Evolutionary conservation across 1,140 invertebrate species (phyloP).

Genomic region (Drosophila funebris): DNA sequence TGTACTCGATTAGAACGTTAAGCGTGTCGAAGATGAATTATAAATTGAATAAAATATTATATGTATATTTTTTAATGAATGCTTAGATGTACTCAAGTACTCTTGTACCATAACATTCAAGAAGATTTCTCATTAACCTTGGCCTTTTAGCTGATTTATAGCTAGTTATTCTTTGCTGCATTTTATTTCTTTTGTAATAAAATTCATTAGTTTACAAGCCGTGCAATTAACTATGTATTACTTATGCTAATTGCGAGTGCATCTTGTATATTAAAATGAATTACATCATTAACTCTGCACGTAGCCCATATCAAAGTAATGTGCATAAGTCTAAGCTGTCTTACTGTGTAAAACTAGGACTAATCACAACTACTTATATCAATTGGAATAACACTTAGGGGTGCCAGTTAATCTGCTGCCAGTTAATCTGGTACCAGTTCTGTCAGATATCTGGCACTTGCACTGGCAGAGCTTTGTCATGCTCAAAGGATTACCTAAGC

Average conservation of each 20-base stretch:
- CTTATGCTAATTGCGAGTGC: conserved; percentile 6
- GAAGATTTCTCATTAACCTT: not conserved
- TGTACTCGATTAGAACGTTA: too few species aligned
- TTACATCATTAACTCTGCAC: not conserved
- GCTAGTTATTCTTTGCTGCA: not conserved
- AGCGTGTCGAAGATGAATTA: too few species aligned
- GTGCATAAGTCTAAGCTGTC: too few species aligned
- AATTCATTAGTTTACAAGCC: not conserved
- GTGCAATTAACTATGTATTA: not conserved
- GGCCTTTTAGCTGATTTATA: conserved; percentile 26
- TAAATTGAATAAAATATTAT: too few species aligned
- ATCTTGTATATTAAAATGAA: not conserved
- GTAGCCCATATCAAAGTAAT: too few species aligned
- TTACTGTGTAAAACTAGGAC: too few species aligned
- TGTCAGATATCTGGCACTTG: conserved; percentile 24
- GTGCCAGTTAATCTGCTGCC: not conserved
- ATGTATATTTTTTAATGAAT: too few species aligned
- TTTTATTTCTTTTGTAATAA: conserved; percentile 13
- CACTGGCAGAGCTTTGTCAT: conserved; percentile 5
- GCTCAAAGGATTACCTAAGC: conserved; percentile 48
- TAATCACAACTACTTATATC: too few species aligned
- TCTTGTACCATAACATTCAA: not conserved
- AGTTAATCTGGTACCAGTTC: not conserved
- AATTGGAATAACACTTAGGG: not conserved
- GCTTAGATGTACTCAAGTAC: too few species aligned